Conservation (phyloP, 2,888 invertebrate species). For the Hypolimnas misippus region DNA sequence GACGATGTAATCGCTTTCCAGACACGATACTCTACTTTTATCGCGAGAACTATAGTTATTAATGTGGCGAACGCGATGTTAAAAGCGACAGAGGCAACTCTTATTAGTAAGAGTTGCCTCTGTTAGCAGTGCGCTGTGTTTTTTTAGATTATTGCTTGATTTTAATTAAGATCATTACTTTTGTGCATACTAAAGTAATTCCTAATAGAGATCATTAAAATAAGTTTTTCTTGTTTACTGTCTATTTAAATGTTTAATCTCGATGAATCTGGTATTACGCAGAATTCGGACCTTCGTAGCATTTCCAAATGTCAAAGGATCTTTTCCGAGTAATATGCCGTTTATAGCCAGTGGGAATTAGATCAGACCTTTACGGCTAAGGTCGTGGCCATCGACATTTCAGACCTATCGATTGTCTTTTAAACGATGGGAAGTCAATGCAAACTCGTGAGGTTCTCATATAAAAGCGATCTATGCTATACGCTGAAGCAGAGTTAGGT, state of each 20-base stretch:
- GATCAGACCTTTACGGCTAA: conserved; percentile 41
- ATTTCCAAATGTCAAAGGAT: conserved; percentile 44
- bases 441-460: neutral
- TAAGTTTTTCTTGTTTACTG: neutral
- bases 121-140: too few relatives aligned
- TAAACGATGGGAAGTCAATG: conserved; percentile 44
- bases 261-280: neutral
- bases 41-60: conserved; percentile 13
- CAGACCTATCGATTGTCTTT: conserved; percentile 60
- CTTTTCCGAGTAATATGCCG: conserved; percentile 36
- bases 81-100: neutral
- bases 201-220: too few relatives aligned
- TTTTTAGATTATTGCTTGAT: too few relatives aligned
- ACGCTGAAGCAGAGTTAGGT: too few relatives aligned
- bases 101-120: neutral
- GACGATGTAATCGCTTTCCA: conserved; percentile 34
- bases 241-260: neutral
- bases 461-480: neutral
- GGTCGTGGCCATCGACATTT: conserved; percentile 56
- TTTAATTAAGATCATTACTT: too few relatives aligned
- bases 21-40: conserved; percentile 24
- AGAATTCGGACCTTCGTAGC: conserved; percentile 12
- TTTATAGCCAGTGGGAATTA: conserved; percentile 37
- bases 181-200: too few relatives aligned
- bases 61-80: neutral